A percentile compares a stretch with the other conserved stretches of the same genome.
phyloP scores from a whole-genome alignment of 2,888 invertebrate species.

The Latrodectus hesperus region DNA sequence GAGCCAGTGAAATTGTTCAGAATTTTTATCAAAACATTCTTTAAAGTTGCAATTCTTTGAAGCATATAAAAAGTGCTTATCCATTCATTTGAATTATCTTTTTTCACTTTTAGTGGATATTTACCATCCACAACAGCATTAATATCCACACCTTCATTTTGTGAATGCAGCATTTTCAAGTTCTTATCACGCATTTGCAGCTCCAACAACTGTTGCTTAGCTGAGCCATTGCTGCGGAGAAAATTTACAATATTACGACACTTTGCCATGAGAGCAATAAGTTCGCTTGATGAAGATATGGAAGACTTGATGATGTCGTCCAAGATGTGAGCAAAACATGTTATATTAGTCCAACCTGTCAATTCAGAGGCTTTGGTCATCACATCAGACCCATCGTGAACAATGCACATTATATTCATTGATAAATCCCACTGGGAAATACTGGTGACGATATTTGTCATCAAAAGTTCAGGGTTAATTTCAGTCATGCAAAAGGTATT shows the following conservation, averaged over 20 bases:
- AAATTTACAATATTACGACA: constrained; percentile 53
- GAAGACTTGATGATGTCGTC: constrained; percentile 54
- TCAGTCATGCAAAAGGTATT: constrained; percentile 35
- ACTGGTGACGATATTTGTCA: constrained; percentile 48
- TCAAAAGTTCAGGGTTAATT: constrained; percentile 38
- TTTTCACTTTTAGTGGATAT: constrained; percentile 62
- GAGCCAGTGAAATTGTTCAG: constrained; percentile 34
- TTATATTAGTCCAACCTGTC: constrained; percentile 53
- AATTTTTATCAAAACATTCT: constrained; percentile 48
- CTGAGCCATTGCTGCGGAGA: constrained; percentile 48
- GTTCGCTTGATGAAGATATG: constrained; percentile 40
- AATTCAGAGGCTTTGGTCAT: constrained; percentile 37
- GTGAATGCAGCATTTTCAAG: constrained; percentile 51
- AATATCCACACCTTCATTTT: constrained; percentile 36
- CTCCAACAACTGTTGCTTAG: constrained; percentile 62
- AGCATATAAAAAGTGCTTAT: constrained; percentile 65
- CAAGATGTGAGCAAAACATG: constrained; percentile 59
- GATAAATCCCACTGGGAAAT: constrained; percentile 62
- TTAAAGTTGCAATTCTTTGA: constrained; percentile 61
- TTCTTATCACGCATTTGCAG: constrained; percentile 65
- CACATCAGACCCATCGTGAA: constrained; percentile 50
- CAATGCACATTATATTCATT: constrained; percentile 58
- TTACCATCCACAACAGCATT: constrained; percentile 57
- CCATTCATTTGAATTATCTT: constrained; percentile 63
- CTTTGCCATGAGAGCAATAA: constrained; percentile 35